Evolutionary conservation across 1,140 invertebrate species (phyloP), one percentile per base, ranked within the genome.

Genomic region (Trachelipus rathkii): DNA sequence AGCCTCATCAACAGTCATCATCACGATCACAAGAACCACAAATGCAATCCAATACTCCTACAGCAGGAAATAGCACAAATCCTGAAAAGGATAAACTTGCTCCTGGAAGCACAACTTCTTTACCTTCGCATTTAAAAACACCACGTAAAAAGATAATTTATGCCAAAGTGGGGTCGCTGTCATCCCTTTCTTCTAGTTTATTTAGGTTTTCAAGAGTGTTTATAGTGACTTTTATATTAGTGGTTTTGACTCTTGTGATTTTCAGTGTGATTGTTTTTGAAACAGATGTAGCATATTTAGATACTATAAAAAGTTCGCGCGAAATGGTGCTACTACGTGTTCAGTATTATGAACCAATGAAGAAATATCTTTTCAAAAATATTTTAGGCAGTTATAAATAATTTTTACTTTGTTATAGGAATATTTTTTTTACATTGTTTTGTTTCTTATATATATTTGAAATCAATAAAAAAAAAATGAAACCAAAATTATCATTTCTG

Each of bases 341-440:
- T 60, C 50, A 60, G 50, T 60, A 60, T 60, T 60, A 60, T 19
- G 50, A 60, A 60, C 50, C 50, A 15, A 15, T 60, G 19, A 60
- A 60, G 8, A 60, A 19, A 15, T 60, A 60, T 19, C 11, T 60
- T 19, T 15, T 60, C 11, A 60, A 60, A 60, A 60, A 19, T 60
- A 60, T 60, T 60, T 15, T 60, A 60, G 19, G 50, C 50, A 60
- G 8, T 60, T 4, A 60, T 15, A 60, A 60, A 60, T 60, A 19
- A 19, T 60, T 60, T 60, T 60, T 15, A 60, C 50, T 60, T 60
- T 60, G 50, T 60, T 60, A 60, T 60, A 13, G 50, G 50, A 60
- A 60, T 60, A 19, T 19, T 15, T 60, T 60, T 60, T 60, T 60
- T 60, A 60, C 50, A 60, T 60, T 60, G 50, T 60, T 60, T 60